Percentiles rank a stretch among this genome's conserved stretches.
phyloP scores from a whole-genome alignment of 2,113 vertebrate genomes.

The Phocoena sinus region DNA sequence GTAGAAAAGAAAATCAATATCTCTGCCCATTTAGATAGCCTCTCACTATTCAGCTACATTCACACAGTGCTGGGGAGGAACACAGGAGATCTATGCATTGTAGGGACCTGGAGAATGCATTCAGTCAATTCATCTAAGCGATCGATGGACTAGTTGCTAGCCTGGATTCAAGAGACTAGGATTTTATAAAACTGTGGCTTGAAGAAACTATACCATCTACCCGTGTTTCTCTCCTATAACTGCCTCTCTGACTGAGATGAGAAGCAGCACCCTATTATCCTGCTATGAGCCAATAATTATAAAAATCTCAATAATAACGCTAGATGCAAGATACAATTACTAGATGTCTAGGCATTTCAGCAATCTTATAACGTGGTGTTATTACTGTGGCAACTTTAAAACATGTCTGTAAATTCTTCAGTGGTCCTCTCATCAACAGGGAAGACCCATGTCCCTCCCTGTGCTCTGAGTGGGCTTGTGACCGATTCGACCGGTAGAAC shows the following conservation, averaged over 20 bases:
- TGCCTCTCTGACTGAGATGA: background rate
- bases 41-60: slow-evolving; percentile 78
- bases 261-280: background rate
- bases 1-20: slow-evolving; percentile 81
- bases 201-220: background rate
- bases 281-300: background rate
- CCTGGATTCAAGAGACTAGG: slow-evolving; percentile 71
- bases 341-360: background rate
- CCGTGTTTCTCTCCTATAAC: background rate
- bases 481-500: background rate
- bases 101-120: slow-evolving; percentile 70
- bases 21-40: slow-evolving; percentile 78
- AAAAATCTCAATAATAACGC: background rate
- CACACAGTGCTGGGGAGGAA: slow-evolving; percentile 70
- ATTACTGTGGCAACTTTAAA: background rate
- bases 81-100: slow-evolving; percentile 74
- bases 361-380: background rate
- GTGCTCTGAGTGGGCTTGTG: background rate
- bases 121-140: slow-evolving; percentile 56
- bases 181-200: slow-evolving; percentile 55
- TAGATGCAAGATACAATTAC: background rate
- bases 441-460: background rate
- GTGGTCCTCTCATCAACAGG: background rate
- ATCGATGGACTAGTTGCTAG: slow-evolving; percentile 71
- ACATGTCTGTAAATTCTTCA: background rate